These are phyloP conservation scores for Catharus bicknelli DNA, from an alignment of 2,113 vertebrate genomes.

Conservation along the genomic window DNA sequence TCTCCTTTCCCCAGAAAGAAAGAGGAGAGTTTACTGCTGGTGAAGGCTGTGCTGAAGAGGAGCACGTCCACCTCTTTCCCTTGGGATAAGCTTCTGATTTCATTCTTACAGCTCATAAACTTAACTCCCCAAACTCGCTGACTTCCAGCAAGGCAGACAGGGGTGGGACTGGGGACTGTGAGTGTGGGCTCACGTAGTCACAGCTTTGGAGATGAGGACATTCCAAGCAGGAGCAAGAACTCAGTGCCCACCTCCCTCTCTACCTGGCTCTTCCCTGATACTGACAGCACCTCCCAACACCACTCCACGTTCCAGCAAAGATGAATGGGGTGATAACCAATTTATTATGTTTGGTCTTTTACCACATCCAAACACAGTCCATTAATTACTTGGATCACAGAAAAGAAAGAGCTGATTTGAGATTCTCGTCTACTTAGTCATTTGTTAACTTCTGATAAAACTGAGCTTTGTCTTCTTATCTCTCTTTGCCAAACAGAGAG, in stretches of 20 bases:
- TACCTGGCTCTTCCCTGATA: not conserved
- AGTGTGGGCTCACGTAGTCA: not conserved
- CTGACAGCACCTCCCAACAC: not conserved
- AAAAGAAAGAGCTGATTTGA: conserved; percentile 14
- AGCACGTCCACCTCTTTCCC: not conserved
- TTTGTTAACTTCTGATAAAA: conserved; percentile 52
- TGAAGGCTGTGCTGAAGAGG: not conserved
- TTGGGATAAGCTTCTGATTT: not conserved
- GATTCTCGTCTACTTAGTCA: conserved; percentile 3
- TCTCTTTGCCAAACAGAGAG: conserved; percentile 44
- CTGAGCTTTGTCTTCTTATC: conserved; percentile 59
- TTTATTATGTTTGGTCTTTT: not conserved
- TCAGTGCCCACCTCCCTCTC: not conserved
- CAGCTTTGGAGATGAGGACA: not conserved
- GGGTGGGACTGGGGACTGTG: not conserved
- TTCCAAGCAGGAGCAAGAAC: not conserved
- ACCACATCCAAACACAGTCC: not conserved
- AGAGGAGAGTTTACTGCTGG: not conserved
- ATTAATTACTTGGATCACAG: conserved; percentile 8
- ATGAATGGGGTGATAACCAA: not conserved
- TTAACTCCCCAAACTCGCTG: not conserved
- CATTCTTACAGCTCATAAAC: not conserved
- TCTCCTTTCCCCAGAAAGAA: not conserved
- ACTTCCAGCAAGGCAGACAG: not conserved
- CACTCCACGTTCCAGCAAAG: not conserved